Evolutionary conservation across 1,140 invertebrate genomes (phyloP).

Genomic region (Plectrocnemia conspersa): DNA sequence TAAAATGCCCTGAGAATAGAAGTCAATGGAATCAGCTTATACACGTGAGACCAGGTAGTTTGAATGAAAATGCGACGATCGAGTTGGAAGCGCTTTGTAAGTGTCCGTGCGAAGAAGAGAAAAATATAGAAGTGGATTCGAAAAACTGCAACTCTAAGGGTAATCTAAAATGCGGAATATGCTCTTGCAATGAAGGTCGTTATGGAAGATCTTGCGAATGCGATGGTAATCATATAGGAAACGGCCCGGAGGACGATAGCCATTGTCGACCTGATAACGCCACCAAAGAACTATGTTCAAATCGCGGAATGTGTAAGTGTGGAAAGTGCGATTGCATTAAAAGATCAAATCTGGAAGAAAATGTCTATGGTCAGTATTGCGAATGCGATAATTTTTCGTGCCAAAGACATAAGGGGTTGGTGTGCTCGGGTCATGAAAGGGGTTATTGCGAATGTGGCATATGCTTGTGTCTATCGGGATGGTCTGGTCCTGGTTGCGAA

Average conservation of each 20-base stretch:
- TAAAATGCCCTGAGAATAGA: constrained; percentile 55
- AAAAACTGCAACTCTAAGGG: constrained; percentile 49
- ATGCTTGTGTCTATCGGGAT: constrained; percentile 59
- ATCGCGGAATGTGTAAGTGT: constrained; percentile 61
- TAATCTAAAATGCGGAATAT: constrained; percentile 67
- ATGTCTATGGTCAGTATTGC: constrained; percentile 61
- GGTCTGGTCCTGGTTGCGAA: constrained; percentile 61
- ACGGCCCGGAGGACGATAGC: constrained; percentile 37
- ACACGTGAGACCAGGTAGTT: constrained; percentile 69
- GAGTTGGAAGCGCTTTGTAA: constrained; percentile 69
- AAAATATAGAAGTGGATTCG: constrained; percentile 47
- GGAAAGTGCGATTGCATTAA: constrained; percentile 58
- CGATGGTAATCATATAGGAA: constrained; percentile 43
- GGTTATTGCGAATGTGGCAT: constrained; percentile 62
- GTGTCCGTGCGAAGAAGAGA: constrained; percentile 64
- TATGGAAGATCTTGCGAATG: constrained; percentile 71
- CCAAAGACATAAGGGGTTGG: constrained; percentile 52
- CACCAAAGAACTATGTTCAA: constrained; percentile 59
- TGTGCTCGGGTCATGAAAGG: constrained; percentile 61
- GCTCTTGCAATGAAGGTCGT: constrained; percentile 59
- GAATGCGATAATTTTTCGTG: constrained; percentile 74
- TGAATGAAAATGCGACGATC: constrained; percentile 67
- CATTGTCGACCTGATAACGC: no score
- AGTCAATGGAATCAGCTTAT: constrained; percentile 63
- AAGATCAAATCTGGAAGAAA: constrained; percentile 46